Base-by-base conservation (phyloP, 2,797 vertebrate genomes). In the Oryzias sinensis region DNA sequence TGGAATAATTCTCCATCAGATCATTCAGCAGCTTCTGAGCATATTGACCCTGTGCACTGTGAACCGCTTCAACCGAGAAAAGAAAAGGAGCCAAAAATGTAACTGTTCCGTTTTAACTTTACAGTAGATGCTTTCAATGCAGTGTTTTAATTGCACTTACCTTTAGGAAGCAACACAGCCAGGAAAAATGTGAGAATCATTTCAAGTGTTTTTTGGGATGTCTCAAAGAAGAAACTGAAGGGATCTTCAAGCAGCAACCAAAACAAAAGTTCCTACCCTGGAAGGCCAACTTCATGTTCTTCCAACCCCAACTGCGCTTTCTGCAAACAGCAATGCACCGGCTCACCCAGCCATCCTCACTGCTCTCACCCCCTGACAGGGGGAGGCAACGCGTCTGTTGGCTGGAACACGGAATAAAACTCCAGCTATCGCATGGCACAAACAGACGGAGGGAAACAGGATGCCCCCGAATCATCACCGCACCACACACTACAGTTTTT, bases 1-100 rank as follows among this genome's bases (percentile, higher is more conserved):
- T 96, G 54, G 94, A 95, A 61, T 99, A 99, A 74, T 94, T 93
- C 88, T 97, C 93, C 91, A 97, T 98, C 72, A 99, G 85, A 60
- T 98, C 92, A 1, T 88, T 93, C 65, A 99, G 93, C 14, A 99
- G 91, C 83, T 94, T 94, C 63, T 96, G 94, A 46, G 97, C 96
- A 14, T 92, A 97, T 72, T 92, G 94, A 59, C 97, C 97, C 74
- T 96, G 91, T 50, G 97, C 96, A 1, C 93, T 91, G 54, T 91
- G 88, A 61, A 82, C 90, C 70, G 76, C 97, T 93, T 11, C 33
- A 74, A 22, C 57, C 59, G 14, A 8, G 4, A 24, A 65, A 20
- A 76, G 1, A 55, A 43, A 18, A 4, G 17, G 44, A 14, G 50
- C 3, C 49, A 15, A 11, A 2, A 1, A 18, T 37, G 2, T 11